Conservation (phyloP, 2,888 invertebrate genomes). For the Eubasilissa splendida region DNA sequence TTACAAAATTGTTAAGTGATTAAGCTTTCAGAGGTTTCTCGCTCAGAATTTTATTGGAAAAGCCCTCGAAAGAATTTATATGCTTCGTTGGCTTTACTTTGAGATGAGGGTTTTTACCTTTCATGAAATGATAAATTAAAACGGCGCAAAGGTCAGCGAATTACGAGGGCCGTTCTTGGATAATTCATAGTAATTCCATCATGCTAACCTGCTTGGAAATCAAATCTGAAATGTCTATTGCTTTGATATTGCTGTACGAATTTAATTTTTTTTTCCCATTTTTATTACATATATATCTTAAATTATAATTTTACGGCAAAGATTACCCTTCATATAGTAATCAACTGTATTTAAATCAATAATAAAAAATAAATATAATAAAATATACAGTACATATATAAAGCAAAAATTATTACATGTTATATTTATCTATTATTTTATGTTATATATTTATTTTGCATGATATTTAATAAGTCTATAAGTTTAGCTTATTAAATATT, state of each 20-base stretch:
- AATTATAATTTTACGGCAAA: too few species aligned
- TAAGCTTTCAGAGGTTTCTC: constrained; percentile 31
- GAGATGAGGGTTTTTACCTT: constrained; percentile 26
- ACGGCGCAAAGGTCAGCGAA: constrained; percentile 40
- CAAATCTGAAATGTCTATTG: constrained; percentile 1
- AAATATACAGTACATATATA: too few species aligned
- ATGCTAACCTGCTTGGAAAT: constrained; percentile 1
- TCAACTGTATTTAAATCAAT: too few species aligned
- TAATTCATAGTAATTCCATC: constrained; percentile 38
- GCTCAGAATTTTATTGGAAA: constrained; percentile 37
- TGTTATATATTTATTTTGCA: too few species aligned
- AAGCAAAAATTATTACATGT: too few species aligned
- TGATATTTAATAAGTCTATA: too few species aligned
- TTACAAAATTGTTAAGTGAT: constrained; percentile 57
- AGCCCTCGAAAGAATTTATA: constrained; percentile 30
- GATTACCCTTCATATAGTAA: too few species aligned
- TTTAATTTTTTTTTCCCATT: background rate
- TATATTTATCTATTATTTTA: too few species aligned
- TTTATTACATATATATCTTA: too few species aligned
- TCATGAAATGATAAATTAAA: constrained; percentile 32
- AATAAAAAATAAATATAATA: too few species aligned
- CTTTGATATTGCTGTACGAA: background rate
- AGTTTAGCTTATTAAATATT: too few species aligned
- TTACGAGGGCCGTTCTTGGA: constrained; percentile 24
- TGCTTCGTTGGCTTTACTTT: constrained; percentile 45